Conservation (phyloP, 2,113 vertebrate genomes). For the Lagopus muta region DNA sequence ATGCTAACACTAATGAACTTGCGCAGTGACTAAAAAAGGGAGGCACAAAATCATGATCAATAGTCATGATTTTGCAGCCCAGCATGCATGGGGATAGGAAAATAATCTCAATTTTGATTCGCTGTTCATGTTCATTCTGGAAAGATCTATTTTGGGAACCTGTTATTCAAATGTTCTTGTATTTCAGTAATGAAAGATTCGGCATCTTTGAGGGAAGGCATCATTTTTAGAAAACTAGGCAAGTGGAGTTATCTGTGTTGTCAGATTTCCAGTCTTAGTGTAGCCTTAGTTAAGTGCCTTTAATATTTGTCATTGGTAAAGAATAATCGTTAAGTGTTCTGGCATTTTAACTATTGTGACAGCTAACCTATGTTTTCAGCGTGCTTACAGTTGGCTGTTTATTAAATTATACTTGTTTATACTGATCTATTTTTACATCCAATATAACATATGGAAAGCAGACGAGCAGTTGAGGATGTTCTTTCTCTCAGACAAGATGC, state of each 20-base stretch:
- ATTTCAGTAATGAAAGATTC: background rate
- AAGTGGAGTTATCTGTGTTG: background rate
- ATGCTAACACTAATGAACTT: background rate
- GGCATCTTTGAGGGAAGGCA: background rate
- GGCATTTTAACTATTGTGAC: background rate
- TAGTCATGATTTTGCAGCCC: background rate
- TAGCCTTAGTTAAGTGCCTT: background rate
- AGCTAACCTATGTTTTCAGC: background rate
- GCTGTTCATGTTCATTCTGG: background rate
- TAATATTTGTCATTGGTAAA: background rate
- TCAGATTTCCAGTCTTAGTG: background rate
- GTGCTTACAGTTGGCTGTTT: background rate
- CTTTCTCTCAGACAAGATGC: background rate
- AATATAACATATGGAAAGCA: background rate
- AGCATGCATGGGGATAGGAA: background rate
- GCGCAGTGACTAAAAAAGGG: background rate
- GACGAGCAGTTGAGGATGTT: background rate
- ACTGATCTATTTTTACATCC: background rate
- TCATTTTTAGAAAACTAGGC: background rate
- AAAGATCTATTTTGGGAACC: background rate
- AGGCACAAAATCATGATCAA: background rate
- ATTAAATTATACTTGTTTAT: background rate
- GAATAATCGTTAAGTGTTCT: background rate
- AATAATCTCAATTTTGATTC: background rate
- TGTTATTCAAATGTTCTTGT: background rate